Evolutionary conservation across 1,140 invertebrate genomes (phyloP).

Genomic region (Leptinotarsa undecemlineata): DNA sequence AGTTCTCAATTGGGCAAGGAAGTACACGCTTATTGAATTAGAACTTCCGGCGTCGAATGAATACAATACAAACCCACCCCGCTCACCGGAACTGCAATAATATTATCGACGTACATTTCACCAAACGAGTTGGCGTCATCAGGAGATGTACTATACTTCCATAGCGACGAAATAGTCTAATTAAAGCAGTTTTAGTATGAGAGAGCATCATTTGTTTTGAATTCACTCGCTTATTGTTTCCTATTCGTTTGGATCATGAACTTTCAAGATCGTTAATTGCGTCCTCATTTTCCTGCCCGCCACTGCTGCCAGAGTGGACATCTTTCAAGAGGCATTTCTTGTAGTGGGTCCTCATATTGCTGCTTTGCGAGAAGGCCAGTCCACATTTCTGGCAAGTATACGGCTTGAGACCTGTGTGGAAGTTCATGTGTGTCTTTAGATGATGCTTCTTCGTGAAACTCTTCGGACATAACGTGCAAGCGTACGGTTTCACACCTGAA

Average conservation of each 20-base stretch:
- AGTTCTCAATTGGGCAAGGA: too few species aligned
- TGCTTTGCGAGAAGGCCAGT: conserved; percentile 75
- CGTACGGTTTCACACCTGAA: conserved; percentile 82
- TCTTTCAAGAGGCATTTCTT: conserved; percentile 65
- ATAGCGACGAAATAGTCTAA: too few species aligned
- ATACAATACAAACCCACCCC: too few species aligned
- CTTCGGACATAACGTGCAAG: conserved; percentile 81
- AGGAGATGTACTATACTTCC: too few species aligned
- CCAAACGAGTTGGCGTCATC: too few species aligned
- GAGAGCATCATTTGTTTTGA: too few species aligned
- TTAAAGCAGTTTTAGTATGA: too few species aligned
- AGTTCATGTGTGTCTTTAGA: conserved; percentile 83
- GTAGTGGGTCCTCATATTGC: conserved; percentile 78
- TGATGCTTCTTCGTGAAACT: conserved; percentile 87
- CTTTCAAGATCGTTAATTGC: background rate
- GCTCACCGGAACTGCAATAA: too few species aligned
- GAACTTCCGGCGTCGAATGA: too few species aligned
- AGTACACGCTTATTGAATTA: too few species aligned
- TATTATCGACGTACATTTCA: too few species aligned
- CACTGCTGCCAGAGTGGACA: background rate
- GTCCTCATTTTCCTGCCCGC: background rate
- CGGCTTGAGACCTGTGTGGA: conserved; percentile 76
- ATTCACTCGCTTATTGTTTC: too few species aligned
- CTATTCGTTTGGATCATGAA: background rate
- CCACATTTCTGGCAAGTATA: conserved; percentile 75